Evolutionary conservation across 1,140 invertebrate species (phyloP), one percentile per base, ranked within the genome.

Genomic region (Heliconius nattereri): DNA sequence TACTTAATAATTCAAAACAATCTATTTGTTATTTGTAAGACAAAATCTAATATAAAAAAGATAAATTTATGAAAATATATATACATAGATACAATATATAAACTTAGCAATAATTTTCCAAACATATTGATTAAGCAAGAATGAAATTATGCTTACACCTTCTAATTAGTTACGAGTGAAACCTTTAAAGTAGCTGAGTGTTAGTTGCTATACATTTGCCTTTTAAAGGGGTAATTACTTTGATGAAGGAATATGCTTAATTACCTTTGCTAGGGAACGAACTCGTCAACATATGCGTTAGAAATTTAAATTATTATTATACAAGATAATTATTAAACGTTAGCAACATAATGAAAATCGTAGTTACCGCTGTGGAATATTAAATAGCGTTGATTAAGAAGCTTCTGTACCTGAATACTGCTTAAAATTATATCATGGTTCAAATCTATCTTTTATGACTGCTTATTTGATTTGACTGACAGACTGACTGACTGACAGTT

Each of bases 251-350:
- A 78, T 78, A 78, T 72, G 66, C 66, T 71, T 78, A 78, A 73
- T 78, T 78, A 78, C 76, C 70, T 72, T 72, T 70, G 49, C 71
- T 73, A 54, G 66, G 71, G 76, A 78, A 71, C 52, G 71, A 78
- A 78, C 71, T 72, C 76, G 76, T 78, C 76, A 78, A 78, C 76
- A 78, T 72, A 72, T 72, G 66, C 66, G 66, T 57, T 57, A 57
- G 76, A 78, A 78, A 78, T 78, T 78, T 78, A 32, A 76, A 52
- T 76, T 76, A 76, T 76, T 76, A 76, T 76, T 76, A 76, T 76
- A 76, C 71, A 66, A 76, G 75, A 76, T 76, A 76, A 76, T 76
- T 76, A 76, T 70, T 26, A 76, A 70, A 76, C 37, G 37, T 71
- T 76, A 45, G 66, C 75, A 76, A 70, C 75, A 49, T 76, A 76